phyloP scores from a whole-genome alignment of 2,797 vertebrate species.

The Geotrypetes seraphini region DNA sequence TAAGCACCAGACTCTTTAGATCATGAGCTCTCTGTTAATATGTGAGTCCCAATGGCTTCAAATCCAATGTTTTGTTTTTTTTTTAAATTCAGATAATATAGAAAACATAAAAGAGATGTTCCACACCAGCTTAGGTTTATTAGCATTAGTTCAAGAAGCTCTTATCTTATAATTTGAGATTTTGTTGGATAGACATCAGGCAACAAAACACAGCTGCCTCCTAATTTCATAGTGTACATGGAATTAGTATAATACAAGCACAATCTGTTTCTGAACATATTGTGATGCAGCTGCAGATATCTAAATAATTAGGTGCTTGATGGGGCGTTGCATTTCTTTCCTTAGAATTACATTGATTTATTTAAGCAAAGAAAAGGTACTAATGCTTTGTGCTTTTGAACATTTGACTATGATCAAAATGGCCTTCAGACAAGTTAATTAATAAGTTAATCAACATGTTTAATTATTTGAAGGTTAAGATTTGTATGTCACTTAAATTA shows the following conservation, averaged over 20 bases:
- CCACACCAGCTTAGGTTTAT: not conserved
- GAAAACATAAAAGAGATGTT: not conserved
- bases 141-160: not conserved
- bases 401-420: too few species aligned
- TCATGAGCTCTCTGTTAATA: too few species aligned
- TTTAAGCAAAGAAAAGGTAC: not conserved
- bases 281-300: not conserved
- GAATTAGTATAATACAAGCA: not conserved
- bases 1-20: too few species aligned
- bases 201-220: not conserved
- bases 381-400: not conserved
- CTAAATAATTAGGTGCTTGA: not conserved
- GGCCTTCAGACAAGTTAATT: not conserved
- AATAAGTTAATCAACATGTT: not conserved
- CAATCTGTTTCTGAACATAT: not conserved
- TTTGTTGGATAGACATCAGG: not conserved
- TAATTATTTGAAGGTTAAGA: not conserved
- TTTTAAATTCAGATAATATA: not conserved
- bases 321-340: not conserved
- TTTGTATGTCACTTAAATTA: not conserved
- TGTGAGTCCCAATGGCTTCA: too few species aligned
- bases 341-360: not conserved
- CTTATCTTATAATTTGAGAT: not conserved
- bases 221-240: too few species aligned
- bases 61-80: too few species aligned